These are phyloP conservation scores for Plecotus auritus DNA, from an alignment of 2,113 vertebrate species.

Conservation along the genomic window DNA sequence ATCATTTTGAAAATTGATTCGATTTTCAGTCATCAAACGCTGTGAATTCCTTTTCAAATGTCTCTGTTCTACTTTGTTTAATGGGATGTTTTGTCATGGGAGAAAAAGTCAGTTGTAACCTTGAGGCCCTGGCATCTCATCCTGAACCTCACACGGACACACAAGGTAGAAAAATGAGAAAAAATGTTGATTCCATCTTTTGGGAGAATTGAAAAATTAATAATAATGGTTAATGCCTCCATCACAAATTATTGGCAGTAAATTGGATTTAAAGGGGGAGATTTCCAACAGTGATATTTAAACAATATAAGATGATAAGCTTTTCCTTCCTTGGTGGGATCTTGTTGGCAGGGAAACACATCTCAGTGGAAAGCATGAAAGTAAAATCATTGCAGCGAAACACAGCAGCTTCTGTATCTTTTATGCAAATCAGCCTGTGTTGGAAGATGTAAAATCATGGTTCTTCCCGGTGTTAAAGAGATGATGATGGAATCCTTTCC, in stretches of 20 bases:
- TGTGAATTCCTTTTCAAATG: background rate
- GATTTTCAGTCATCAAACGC: background rate
- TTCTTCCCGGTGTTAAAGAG: background rate
- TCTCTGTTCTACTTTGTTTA: background rate
- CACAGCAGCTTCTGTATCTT: background rate
- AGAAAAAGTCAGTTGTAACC: background rate
- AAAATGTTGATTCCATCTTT: background rate
- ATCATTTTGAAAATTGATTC: background rate
- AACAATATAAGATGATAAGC: background rate
- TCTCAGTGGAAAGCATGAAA: background rate
- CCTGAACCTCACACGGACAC: background rate
- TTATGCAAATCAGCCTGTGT: background rate
- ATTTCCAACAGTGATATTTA: background rate
- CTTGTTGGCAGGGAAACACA: background rate
- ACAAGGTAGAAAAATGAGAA: background rate
- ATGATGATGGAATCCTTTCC: background rate
- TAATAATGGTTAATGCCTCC: background rate
- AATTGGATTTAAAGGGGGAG: constrained; percentile 11
- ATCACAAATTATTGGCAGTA: constrained; percentile 22
- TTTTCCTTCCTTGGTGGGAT: background rate
- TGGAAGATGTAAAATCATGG: background rate
- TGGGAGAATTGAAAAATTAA: constrained; percentile 27
- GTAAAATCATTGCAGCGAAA: background rate
- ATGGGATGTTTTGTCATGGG: background rate
- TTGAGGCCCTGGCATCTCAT: background rate